phyloP scores from a whole-genome alignment of 2,113 vertebrate genomes.

The Syrrhaptes paradoxus region DNA sequence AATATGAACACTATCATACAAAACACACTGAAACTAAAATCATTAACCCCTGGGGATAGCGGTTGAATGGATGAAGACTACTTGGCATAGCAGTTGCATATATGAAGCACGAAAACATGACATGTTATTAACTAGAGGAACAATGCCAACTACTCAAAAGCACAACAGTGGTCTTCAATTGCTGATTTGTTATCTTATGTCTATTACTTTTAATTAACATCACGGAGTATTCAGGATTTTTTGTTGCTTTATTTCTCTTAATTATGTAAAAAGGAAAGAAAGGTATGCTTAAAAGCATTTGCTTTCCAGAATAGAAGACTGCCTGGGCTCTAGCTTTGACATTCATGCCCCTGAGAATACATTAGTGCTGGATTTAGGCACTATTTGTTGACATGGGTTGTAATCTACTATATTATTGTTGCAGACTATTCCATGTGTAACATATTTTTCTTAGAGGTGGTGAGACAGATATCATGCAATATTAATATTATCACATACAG shows the following conservation, averaged over 20 bases:
- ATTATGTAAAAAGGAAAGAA: conserved; percentile 23
- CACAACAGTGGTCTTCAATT: conserved; percentile 48
- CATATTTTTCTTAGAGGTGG: background rate
- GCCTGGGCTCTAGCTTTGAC: background rate
- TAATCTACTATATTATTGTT: conserved; percentile 28
- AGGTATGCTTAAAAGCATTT: conserved; percentile 24
- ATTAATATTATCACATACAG: conserved; percentile 19
- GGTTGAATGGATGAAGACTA: conserved; percentile 50
- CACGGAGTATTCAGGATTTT: conserved; percentile 24
- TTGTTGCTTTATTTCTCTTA: conserved; percentile 5
- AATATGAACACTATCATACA: background rate
- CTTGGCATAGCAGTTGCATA: conserved; percentile 12
- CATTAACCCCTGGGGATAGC: conserved; percentile 57
- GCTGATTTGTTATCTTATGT: conserved; percentile 49
- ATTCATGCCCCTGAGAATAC: conserved; percentile 13
- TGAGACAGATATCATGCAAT: background rate
- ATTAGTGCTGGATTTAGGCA: conserved; percentile 15
- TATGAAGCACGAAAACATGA: conserved; percentile 62
- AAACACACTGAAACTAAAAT: conserved; percentile 48
- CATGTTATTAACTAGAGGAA: conserved; percentile 75
- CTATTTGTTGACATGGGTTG: conserved; percentile 4
- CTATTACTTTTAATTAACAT: conserved; percentile 58
- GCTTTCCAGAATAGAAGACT: background rate
- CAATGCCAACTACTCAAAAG: conserved; percentile 50
- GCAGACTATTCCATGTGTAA: conserved; percentile 19